Base-by-base conservation (phyloP, 2,797 vertebrate species). In the Anolis apletophallus region DNA sequence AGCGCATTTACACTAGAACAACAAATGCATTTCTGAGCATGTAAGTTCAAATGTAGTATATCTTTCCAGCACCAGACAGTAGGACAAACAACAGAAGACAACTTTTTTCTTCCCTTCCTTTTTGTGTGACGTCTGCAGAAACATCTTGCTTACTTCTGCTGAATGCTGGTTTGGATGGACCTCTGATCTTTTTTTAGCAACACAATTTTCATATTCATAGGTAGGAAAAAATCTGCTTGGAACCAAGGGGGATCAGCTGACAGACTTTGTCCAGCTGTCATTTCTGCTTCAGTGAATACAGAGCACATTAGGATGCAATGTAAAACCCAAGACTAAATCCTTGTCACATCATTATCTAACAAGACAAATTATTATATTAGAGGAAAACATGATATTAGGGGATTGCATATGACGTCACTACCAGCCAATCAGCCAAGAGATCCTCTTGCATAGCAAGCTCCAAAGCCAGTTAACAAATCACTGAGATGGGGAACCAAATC, bases 401-500 rank as follows among this genome's bases (percentile, higher is more conserved):
- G 85, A 76, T 86, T 89, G 7, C n/a, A 55, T 26, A 75, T 80
- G 87, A 88, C 82, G 73, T 91, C 76, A 87, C 76, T 64, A 71
- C 87, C 0, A 82, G 80, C 64, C 55, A 86, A 79, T 72, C 69
- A 92, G 73, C 75, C 26, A 87, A 67, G 11, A 87, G 89, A 87
- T 32, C n/a, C 26, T 17, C 10, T 55, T 83, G 26, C 19, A 80
- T 23, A 85, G 74, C 87, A 29, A 75, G 74, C 76, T 82, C 68
- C 78, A 46, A 80, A n/a, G 79, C 16, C 34, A 83, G 72, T 59
- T 34, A 87, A 46, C 4, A 82, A 69, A 90, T 87, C 16, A 50
- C 75, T 86, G 74, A 89, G 84, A 88, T 55, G 19, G 83, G 73
- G 76, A 89, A 57, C 69, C 87, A 93, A 93, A 90, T 55, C 78